Base-by-base conservation (phyloP, 2,113 vertebrate species). In the Engraulis encrasicolus region DNA sequence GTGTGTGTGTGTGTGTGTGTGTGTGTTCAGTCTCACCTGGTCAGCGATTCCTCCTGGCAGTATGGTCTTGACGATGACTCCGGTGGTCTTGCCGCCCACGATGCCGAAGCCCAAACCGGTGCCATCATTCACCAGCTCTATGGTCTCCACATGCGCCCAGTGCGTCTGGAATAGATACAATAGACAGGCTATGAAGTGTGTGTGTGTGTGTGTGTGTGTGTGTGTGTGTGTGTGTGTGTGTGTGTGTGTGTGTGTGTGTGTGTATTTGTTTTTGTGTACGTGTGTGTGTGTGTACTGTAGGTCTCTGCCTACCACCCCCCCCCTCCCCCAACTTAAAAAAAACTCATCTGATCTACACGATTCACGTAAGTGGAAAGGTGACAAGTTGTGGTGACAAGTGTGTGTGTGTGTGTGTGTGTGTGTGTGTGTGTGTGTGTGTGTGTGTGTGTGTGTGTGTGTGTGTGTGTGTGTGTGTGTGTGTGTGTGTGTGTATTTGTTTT, bases 61-160 rank as follows among this genome's bases (percentile, higher is more conserved):
- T 85, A 99, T 99, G 27, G 98, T 99, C 92, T 98, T 99, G 78
- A 99, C 98, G 40, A 99, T 96, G 27, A 99, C 97, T 0, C 98
- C 98, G 1, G 97, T 97, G 84, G 96, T 95, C 90, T 96, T 99
- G 89, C 97, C 97, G 89, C 98, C 98, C 3, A 99, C 96, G 50
- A 99, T 99, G 78, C 98, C 98, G 87, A 99, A 99, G 78, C 98
- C 98, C 27, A 99, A 93, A 78, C 98, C 98, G 0, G 96, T 98
- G 6, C 97, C 98, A 74, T 99, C 98, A 0, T 99, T 99, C 82
- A 98, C 96, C 92, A 99, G 85, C 81, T 99, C 97, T 81, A 99
- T 96, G 2, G 96, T 96, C 89, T 99, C 98, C 84, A 99, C 93
- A 0, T 98, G 97, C 86, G 98, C 96, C 97, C 96, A 97, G 85